Conservation (phyloP, 2,888 invertebrate genomes). For the Acleris emargana region DNA sequence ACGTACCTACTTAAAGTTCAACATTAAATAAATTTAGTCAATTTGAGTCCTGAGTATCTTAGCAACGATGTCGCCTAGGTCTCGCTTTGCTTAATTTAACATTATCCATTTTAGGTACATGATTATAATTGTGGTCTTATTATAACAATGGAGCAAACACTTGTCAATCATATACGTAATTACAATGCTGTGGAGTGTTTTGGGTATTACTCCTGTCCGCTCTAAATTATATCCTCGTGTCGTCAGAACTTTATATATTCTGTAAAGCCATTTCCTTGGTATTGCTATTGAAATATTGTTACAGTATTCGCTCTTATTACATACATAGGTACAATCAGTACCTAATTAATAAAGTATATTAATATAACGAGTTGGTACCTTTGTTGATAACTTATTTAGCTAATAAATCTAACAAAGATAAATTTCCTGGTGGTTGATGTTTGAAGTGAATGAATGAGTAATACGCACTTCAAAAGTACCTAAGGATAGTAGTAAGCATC, state of each 20-base stretch:
- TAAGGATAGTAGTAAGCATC: too few species aligned
- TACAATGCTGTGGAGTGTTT: background rate
- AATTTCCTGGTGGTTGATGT: slow-evolving; percentile 1
- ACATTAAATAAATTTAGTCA: background rate
- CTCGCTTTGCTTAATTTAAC: slow-evolving; percentile 49
- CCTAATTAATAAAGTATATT: slow-evolving; percentile 51
- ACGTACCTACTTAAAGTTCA: background rate
- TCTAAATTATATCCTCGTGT: slow-evolving; percentile 1
- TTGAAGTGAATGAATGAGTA: background rate
- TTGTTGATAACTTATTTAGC: background rate
- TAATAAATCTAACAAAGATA: background rate
- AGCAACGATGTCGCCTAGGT: slow-evolving; percentile 57
- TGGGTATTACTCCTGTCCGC: background rate
- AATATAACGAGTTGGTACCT: background rate
- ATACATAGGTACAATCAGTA: slow-evolving; percentile 42
- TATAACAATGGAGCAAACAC: slow-evolving; percentile 6
- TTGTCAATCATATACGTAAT: slow-evolving; percentile 1
- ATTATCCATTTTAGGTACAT: slow-evolving; percentile 15
- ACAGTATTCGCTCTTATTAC: slow-evolving; percentile 52
- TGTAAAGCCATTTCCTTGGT: slow-evolving; percentile 79
- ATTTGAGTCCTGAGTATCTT: slow-evolving; percentile 28
- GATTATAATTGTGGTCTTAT: background rate
- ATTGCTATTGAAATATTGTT: slow-evolving; percentile 63
- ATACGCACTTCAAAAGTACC: too few species aligned
- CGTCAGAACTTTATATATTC: slow-evolving; percentile 53